A percentile compares a stretch with the other conserved stretches of the same genome.
Conservation (phyloP, 2,888 invertebrate genomes). For the Synergus laeviventris region DNA sequence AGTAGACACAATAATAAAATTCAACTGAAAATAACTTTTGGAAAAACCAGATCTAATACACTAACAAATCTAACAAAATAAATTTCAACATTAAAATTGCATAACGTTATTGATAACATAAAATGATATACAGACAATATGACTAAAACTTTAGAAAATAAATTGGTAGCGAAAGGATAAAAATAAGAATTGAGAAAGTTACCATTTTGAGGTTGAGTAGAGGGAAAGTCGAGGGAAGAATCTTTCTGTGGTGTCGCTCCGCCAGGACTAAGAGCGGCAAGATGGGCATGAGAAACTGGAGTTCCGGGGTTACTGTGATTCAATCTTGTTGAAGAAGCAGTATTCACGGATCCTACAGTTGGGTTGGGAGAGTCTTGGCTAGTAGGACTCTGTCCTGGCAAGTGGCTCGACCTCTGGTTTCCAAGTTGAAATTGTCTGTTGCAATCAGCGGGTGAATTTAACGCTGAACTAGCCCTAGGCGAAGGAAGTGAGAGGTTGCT, state of each 20-base stretch:
- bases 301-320: slow-evolving; percentile 86
- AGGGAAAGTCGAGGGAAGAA: slow-evolving; percentile 70
- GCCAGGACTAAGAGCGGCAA: slow-evolving; percentile 72
- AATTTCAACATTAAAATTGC: background rate
- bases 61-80: background rate
- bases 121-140: background rate
- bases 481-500: slow-evolving; percentile 86
- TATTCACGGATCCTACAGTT: slow-evolving; percentile 58
- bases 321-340: slow-evolving; percentile 73
- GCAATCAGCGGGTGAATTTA: slow-evolving; percentile 84
- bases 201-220: slow-evolving; percentile 76
- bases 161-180: slow-evolving; percentile 4
- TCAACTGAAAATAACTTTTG: background rate
- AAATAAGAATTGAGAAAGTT: slow-evolving; percentile 47
- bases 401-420: slow-evolving; percentile 74
- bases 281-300: slow-evolving; percentile 79
- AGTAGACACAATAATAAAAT: background rate
- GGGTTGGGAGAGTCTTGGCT: slow-evolving; percentile 81
- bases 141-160: background rate
- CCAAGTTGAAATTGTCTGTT: slow-evolving; percentile 77
- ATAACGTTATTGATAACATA: background rate
- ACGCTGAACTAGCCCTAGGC: slow-evolving; percentile 82
- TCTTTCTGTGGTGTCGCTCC: slow-evolving; percentile 72
- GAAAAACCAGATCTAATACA: background rate
- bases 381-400: slow-evolving; percentile 81